Evolutionary conservation across 2,888 invertebrate genomes (phyloP), one percentile per base, ranked within the genome.

Genomic region (Caenorhabditis becei): DNA sequence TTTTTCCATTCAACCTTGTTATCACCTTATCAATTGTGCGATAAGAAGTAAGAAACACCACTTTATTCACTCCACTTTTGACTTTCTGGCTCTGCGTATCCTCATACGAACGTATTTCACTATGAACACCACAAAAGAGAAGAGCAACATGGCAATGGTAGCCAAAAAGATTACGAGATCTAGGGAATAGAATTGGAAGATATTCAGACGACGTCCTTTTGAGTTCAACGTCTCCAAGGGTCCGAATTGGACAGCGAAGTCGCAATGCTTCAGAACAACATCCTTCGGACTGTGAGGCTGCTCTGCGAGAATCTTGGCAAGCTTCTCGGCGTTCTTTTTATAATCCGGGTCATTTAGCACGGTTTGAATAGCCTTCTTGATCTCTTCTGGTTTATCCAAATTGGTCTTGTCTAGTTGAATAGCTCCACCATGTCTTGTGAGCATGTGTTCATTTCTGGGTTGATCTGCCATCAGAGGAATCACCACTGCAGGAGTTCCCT

Each of bases 401-500:
- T 59, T 28, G 1, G 49, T 20, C 70, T 83, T 83, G 37, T 74
- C 62, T 0, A 83, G 54, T 41, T 49, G 59, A 54, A 72, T 18
- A 7, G 77, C 72, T 37, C 74, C 77, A 8, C 77, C 80, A 28
- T 83, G 83, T 69, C 83, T 51, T 2, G 62, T 59, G 24, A 83
- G 58, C 83, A 83, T 83, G 35, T 72, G 75, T 0, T 72, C 83
- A 47, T 83, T 83, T 61, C 80, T 32, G 2, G 77, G 77, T 74
- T 83, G 83, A 53, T 83, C 83, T 14, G 77, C 80, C 62, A 77
- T 67, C 26, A 83, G 26, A 32, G 83, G 83, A 37, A 83, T 78
- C 32, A 82, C 70, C 44, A 82, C 54, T 2, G 82, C 67, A 41
- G 77, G 82, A 44, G 72, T 78, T 26, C 82, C 82, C 28, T 70